A percentile compares a stretch with the other conserved stretches of the same genome.
phyloP scores from a whole-genome alignment of 1,140 invertebrate species.

The Macrotrachela quadricornifera region DNA sequence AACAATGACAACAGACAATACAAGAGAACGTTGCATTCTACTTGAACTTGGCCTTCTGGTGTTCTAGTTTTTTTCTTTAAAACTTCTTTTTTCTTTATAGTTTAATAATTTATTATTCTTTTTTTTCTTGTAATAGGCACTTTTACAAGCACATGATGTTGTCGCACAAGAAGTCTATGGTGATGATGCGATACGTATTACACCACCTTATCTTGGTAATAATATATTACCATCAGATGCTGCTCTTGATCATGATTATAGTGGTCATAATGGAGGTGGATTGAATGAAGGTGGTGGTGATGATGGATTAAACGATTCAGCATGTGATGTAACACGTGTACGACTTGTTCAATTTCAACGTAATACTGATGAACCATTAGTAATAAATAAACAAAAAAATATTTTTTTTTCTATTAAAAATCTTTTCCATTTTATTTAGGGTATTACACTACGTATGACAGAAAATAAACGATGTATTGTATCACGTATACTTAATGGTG shows the following conservation, averaged over 20 bases:
- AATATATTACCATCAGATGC: too few relatives aligned
- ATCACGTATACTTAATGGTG: conserved; percentile 93
- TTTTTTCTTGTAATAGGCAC: conserved; percentile 44
- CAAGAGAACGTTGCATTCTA: too few relatives aligned
- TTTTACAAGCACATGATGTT: conserved; percentile 89
- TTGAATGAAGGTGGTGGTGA: too few relatives aligned
- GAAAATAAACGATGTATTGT: conserved; percentile 90
- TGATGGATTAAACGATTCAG: not conserved
- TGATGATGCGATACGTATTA: conserved; percentile 30
- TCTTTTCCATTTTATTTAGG: conserved; percentile 17
- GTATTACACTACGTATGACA: conserved; percentile 84
- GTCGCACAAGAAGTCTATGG: conserved; percentile 89
- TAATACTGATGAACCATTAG: conserved; percentile 94
- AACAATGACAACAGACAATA: too few relatives aligned
- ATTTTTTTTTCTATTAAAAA: too few relatives aligned
- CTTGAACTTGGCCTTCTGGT: too few relatives aligned
- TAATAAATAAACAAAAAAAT: too few relatives aligned
- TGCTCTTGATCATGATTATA: too few relatives aligned
- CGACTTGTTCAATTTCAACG: conserved; percentile 95
- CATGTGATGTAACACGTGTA: conserved; percentile 63
- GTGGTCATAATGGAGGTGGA: too few relatives aligned
- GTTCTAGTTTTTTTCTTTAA: too few relatives aligned
- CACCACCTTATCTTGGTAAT: too few relatives aligned
- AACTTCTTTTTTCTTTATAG: too few relatives aligned
- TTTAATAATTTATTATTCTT: not conserved